These are phyloP conservation scores for Aphidius ervi DNA, from an alignment of 1,140 invertebrate genomes.

Conservation along the genomic window DNA sequence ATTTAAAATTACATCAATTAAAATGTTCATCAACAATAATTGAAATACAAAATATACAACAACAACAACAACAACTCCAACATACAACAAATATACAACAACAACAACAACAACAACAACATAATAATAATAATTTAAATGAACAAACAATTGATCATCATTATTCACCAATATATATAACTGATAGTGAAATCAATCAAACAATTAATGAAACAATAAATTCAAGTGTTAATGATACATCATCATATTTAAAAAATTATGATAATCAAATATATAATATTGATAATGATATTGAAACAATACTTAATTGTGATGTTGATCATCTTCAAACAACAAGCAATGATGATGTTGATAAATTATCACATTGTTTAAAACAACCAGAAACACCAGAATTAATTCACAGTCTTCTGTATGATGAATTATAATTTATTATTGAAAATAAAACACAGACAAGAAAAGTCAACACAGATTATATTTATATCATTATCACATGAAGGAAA, in stretches of 20 bases:
- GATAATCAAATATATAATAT: slow-evolving; percentile 42
- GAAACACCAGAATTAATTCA: slow-evolving; percentile 46
- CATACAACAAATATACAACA: not conserved
- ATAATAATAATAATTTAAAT: not conserved
- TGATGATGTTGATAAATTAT: slow-evolving; percentile 36
- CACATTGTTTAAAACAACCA: slow-evolving; percentile 43
- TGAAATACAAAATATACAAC: not conserved
- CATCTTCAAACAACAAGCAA: slow-evolving; percentile 33
- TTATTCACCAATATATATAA: slow-evolving; percentile 39
- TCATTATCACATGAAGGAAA: too few species aligned
- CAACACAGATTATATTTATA: not conserved
- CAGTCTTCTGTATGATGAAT: slow-evolving; percentile 45
- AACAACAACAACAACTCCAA: too few species aligned
- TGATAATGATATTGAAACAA: slow-evolving; percentile 45
- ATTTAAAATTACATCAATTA: slow-evolving; percentile 56
- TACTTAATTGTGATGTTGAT: slow-evolving; percentile 35
- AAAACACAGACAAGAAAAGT: not conserved
- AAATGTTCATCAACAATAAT: slow-evolving; percentile 38
- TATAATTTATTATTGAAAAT: slow-evolving; percentile 8
- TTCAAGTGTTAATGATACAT: slow-evolving; percentile 26
- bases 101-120: too few species aligned
- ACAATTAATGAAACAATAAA: slow-evolving; percentile 38
- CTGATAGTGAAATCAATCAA: slow-evolving; percentile 44
- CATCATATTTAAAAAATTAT: slow-evolving; percentile 40
- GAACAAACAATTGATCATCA: slow-evolving; percentile 6